Percentiles rank a stretch among this genome's conserved stretches.
These are phyloP conservation scores for Seira ritae DNA, from an alignment of 2,888 invertebrate species.

Conservation along the genomic window DNA sequence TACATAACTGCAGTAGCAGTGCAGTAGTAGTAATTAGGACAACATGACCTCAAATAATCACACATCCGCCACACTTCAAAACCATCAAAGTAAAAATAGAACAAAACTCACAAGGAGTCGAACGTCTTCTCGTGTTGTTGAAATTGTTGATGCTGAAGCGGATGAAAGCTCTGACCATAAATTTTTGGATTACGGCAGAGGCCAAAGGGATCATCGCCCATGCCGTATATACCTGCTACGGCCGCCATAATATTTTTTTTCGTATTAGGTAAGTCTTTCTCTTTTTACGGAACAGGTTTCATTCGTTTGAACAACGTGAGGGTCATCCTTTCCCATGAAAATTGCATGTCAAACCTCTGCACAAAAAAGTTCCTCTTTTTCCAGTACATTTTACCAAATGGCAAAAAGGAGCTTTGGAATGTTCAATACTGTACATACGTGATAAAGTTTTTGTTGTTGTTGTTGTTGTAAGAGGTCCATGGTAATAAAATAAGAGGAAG, in stretches of 20 bases:
- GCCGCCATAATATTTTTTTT: slow-evolving; percentile 71
- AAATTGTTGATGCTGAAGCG: slow-evolving; percentile 68
- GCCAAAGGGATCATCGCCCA: slow-evolving; percentile 74
- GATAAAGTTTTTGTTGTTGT: too few species aligned
- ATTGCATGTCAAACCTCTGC: slow-evolving; percentile 6
- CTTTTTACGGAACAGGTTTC: too few species aligned
- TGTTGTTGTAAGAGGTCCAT: too few species aligned
- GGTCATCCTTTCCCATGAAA: slow-evolving; percentile 3
- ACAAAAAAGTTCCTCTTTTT: neutral
- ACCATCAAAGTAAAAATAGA: slow-evolving; percentile 8
- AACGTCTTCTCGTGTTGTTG: slow-evolving; percentile 69
- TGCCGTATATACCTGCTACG: slow-evolving; percentile 74
- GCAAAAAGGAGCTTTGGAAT: neutral
- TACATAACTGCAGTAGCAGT: too few species aligned
- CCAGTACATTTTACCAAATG: neutral
- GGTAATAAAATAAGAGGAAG: too few species aligned
- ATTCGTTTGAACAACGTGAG: neutral
- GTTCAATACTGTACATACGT: neutral
- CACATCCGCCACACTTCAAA: slow-evolving; percentile 12
- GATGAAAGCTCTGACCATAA: slow-evolving; percentile 71
- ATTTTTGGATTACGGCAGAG: slow-evolving; percentile 72
- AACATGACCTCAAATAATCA: too few species aligned
- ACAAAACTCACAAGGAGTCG: slow-evolving; percentile 70
- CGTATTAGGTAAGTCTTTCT: slow-evolving; percentile 20
- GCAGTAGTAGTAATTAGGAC: too few species aligned